Evolutionary conservation across 2,797 vertebrate genomes (phyloP).

Genomic region (Harpagifer antarcticus): DNA sequence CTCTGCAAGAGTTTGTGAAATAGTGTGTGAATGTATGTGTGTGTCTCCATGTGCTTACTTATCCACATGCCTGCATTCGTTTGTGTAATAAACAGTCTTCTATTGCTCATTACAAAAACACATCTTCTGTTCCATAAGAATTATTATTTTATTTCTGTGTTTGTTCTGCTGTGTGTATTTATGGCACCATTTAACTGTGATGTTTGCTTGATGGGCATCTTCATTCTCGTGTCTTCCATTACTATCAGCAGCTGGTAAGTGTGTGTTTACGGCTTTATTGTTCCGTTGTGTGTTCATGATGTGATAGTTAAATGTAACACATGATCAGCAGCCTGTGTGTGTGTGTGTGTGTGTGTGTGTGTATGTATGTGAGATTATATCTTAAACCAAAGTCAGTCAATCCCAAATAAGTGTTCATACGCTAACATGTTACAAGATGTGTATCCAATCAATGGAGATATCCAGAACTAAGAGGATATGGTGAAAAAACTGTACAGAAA

Average conservation of each 20-base stretch:
- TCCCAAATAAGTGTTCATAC: background rate
- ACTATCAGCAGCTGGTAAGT: slow-evolving; percentile 35
- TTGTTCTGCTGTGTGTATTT: slow-evolving; percentile 56
- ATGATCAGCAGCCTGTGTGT: slow-evolving; percentile 19
- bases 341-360: background rate
- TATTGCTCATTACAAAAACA: slow-evolving; percentile 50
- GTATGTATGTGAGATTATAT: background rate
- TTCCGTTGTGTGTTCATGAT: slow-evolving; percentile 7
- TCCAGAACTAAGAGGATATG: no score
- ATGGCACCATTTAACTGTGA: slow-evolving; percentile 60
- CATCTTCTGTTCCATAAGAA: slow-evolving; percentile 48
- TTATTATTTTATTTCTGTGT: slow-evolving; percentile 35
- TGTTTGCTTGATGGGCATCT: slow-evolving; percentile 60
- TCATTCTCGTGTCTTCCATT: slow-evolving; percentile 48
- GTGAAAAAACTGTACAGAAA: no score
- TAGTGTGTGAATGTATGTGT: slow-evolving; percentile 14
- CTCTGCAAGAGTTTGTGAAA: slow-evolving; percentile 25
- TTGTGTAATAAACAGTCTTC: slow-evolving; percentile 34
- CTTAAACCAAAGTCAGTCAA: slow-evolving; percentile 21
- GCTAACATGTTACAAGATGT: background rate
- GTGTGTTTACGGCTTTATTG: slow-evolving; percentile 33
- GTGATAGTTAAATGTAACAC: slow-evolving; percentile 4
- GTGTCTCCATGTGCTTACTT: slow-evolving; percentile 24
- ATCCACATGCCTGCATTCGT: slow-evolving; percentile 32
- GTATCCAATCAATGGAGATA: background rate